These are phyloP conservation scores for Menidia menidia DNA, from an alignment of 2,797 vertebrate genomes.

Conservation along the genomic window DNA sequence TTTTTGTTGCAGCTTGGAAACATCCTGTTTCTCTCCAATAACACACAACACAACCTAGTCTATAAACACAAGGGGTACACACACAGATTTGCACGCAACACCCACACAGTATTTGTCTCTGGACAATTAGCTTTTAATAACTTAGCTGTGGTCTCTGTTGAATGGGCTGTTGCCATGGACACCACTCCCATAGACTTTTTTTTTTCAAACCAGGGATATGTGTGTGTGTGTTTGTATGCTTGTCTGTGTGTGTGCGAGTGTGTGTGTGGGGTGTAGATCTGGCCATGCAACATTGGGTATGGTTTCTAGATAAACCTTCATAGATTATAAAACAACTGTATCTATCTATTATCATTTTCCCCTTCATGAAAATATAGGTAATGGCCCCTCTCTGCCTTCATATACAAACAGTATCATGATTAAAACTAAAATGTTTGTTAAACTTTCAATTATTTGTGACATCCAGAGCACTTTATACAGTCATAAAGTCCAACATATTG, in stretches of 20 bases:
- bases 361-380: no score
- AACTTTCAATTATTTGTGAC: no score
- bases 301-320: slow-evolving; percentile 34
- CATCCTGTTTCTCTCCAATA: slow-evolving; percentile 62
- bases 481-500: not conserved
- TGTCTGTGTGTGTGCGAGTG: not conserved
- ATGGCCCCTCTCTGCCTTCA: not conserved
- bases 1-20: slow-evolving; percentile 44
- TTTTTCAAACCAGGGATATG: slow-evolving; percentile 38
- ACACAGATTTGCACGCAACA: slow-evolving; percentile 49
- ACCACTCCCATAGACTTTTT: slow-evolving; percentile 57
- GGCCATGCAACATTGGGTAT: slow-evolving; percentile 41
- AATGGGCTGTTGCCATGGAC: slow-evolving; percentile 76
- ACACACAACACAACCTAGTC: slow-evolving; percentile 44
- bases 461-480: not conserved
- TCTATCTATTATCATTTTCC: not conserved
- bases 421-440: no score
- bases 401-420: not conserved
- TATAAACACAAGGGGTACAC: slow-evolving; percentile 37
- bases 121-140: slow-evolving; percentile 70
- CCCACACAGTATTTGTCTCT: slow-evolving; percentile 50
- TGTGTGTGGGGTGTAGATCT: slow-evolving; percentile 35
- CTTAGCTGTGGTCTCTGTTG: slow-evolving; percentile 64
- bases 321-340: slow-evolving; percentile 32
- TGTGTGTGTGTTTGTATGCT: slow-evolving; percentile 13